Conservation (phyloP, 1,140 invertebrate genomes). For the Monochamus saltuarius region DNA sequence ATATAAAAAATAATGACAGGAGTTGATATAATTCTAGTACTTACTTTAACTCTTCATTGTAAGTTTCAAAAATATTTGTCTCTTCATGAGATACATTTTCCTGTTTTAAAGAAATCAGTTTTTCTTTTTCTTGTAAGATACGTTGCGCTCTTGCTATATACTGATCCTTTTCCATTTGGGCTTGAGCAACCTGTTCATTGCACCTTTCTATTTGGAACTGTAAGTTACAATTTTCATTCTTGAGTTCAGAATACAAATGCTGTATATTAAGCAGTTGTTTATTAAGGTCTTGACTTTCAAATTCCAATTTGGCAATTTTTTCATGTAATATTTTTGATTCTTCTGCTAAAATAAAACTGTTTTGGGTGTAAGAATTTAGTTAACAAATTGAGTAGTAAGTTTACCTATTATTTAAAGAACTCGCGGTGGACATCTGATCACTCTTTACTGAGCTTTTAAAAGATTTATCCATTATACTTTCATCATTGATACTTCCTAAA, state of each 20-base stretch:
- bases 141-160: conserved; percentile 72
- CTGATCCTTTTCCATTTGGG: conserved; percentile 66
- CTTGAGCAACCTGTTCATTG: conserved; percentile 59
- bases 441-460: conserved; percentile 18
- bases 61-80: conserved; percentile 31
- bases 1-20: conserved; percentile 4
- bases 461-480: conserved; percentile 5
- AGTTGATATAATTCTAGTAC: neutral
- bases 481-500: neutral
- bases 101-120: conserved; percentile 59
- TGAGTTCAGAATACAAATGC: conserved; percentile 43
- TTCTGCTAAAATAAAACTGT: conserved; percentile 37
- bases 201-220: conserved; percentile 53
- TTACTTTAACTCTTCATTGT: conserved; percentile 45
- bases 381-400: neutral
- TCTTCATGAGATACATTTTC: conserved; percentile 27
- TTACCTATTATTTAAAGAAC: conserved; percentile 21
- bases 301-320: conserved; percentile 46
- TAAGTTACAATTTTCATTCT: conserved; percentile 43
- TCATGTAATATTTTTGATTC: conserved; percentile 46
- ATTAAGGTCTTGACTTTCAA: conserved; percentile 52
- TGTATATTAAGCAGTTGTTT: conserved; percentile 53
- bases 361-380: conserved; percentile 1
- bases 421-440: conserved; percentile 10
- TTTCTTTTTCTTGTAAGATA: conserved; percentile 77